phyloP scores from a whole-genome alignment of 2,888 invertebrate genomes.

The Gonocerus acuteangulatus region DNA sequence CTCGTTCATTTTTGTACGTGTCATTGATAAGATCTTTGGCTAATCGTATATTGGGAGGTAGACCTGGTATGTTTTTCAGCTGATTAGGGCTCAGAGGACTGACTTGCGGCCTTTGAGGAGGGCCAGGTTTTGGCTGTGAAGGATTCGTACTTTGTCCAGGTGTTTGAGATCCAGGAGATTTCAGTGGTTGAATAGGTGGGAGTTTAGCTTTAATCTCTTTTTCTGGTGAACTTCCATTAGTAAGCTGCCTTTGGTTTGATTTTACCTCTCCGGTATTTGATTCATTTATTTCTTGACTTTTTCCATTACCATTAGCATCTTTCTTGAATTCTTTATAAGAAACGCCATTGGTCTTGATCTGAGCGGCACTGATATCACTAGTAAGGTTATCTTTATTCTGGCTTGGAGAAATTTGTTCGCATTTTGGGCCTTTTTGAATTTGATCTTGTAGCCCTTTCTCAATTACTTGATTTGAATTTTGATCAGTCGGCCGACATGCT shows the following conservation, averaged over 20 bases:
- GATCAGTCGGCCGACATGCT: slow-evolving; percentile 30
- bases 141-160: background rate
- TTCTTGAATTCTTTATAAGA: background rate
- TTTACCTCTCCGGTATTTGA: background rate
- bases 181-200: background rate
- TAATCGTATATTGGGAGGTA: slow-evolving; percentile 12
- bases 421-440: background rate
- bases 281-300: slow-evolving; percentile 1
- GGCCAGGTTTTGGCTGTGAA: background rate
- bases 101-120: background rate
- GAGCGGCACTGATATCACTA: background rate
- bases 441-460: no score
- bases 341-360: slow-evolving; percentile 13
- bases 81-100: background rate
- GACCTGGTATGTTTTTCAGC: slow-evolving; percentile 6
- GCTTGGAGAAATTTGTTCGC: no score
- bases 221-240: background rate
- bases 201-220: background rate
- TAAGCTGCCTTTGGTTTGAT: background rate
- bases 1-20: background rate
- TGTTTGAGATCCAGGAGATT: background rate
- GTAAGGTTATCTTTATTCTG: background rate
- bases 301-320: slow-evolving; percentile 22
- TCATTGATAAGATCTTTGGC: slow-evolving; percentile 15
- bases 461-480: slow-evolving; percentile 33